Conservation (phyloP, 2,113 vertebrate species). For the Sialia sialis region DNA sequence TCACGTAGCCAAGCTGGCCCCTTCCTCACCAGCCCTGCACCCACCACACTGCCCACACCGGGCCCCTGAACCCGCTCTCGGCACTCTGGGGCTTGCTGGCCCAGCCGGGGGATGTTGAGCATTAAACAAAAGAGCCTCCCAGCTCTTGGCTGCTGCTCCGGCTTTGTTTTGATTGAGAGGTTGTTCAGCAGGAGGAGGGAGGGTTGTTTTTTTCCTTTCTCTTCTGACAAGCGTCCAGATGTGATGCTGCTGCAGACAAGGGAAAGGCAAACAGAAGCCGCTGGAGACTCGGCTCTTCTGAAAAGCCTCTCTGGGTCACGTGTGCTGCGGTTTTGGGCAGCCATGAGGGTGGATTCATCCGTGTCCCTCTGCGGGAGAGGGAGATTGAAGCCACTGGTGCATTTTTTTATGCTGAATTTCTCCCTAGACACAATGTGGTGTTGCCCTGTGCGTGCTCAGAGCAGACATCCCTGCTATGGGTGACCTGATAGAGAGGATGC, state of each 20-base stretch:
- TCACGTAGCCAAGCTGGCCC: not conserved
- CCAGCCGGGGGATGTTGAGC: not conserved
- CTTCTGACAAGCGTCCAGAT: constrained; percentile 20
- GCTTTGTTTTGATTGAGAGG: constrained; percentile 67
- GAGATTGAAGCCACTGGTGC: not conserved
- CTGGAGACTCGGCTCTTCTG: not conserved
- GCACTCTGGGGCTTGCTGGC: not conserved
- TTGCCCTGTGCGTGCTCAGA: fast-evolving
- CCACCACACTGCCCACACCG: not conserved
- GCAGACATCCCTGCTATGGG: not conserved
- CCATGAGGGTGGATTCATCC: not conserved
- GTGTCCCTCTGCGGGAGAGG: fast-evolving
- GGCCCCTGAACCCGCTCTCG: not conserved
- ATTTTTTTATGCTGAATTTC: not conserved
- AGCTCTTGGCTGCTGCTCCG: constrained; percentile 41
- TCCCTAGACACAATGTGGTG: fast-evolving
- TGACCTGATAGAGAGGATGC: not conserved
- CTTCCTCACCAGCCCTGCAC: not conserved
- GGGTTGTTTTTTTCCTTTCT: not conserved
- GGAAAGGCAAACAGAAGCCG: constrained; percentile 21
- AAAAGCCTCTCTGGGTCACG: not conserved
- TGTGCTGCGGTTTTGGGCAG: not conserved
- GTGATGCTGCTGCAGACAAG: constrained; percentile 1
- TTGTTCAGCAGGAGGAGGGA: constrained; percentile 35
- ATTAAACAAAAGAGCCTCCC: constrained; percentile 60